Conservation (phyloP, 2,113 vertebrate genomes). For the Lophotis ruficrista region DNA sequence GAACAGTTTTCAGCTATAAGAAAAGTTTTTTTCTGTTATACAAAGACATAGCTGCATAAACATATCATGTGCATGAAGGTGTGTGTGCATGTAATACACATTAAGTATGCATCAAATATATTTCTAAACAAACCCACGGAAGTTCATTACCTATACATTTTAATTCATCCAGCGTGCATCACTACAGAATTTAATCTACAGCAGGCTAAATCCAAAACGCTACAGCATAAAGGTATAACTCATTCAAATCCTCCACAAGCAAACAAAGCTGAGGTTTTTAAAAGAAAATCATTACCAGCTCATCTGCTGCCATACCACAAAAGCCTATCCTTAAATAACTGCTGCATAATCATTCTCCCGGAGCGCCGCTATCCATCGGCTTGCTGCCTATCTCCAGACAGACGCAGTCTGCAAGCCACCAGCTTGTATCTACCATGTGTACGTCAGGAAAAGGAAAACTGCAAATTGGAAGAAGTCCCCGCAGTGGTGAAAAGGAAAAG, state of each 20-base stretch:
- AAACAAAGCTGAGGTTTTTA: constrained; percentile 51
- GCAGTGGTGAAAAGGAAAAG: constrained; percentile 79
- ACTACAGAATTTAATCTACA: constrained; percentile 29
- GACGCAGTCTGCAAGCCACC: constrained; percentile 78
- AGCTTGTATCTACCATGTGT: constrained; percentile 70
- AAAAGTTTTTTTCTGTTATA: background rate
- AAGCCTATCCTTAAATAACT: constrained; percentile 66
- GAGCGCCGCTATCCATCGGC: constrained; percentile 46
- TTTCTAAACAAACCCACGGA: constrained; percentile 10
- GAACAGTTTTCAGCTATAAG: background rate
- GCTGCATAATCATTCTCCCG: constrained; percentile 68
- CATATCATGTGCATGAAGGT: background rate
- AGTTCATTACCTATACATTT: constrained; percentile 29
- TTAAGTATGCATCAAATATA: background rate
- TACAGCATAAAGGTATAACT: constrained; percentile 8
- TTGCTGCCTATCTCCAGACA: constrained; percentile 70
- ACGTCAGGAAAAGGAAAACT: constrained; percentile 70
- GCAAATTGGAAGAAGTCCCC: constrained; percentile 78
- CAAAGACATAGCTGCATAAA: background rate
- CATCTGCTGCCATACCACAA: constrained; percentile 53
- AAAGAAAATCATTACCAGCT: constrained; percentile 72
- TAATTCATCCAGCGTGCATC: background rate
- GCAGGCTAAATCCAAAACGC: constrained; percentile 25
- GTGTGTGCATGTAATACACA: background rate
- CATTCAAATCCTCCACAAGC: background rate